Evolutionary conservation across 2,113 vertebrate genomes (phyloP).

Genomic region (Hemiscyllium ocellatum): DNA sequence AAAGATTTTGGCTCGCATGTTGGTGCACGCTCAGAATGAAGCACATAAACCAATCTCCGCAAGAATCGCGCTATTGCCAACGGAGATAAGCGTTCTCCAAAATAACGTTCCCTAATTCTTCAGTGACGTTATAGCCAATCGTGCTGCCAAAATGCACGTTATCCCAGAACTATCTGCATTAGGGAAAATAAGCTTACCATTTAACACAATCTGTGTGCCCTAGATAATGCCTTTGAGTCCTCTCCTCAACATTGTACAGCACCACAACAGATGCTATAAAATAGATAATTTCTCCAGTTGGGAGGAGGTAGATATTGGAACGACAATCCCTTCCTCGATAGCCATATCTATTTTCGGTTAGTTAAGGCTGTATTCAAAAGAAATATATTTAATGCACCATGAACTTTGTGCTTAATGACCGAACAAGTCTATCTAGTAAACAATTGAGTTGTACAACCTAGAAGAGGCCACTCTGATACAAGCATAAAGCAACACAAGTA

Average conservation of each 20-base stretch:
- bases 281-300: slow-evolving; percentile 92
- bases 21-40: too few relatives aligned
- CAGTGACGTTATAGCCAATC: too few relatives aligned
- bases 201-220: slow-evolving; percentile 96
- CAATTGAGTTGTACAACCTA: neutral
- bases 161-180: too few relatives aligned
- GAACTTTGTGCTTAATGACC: neutral
- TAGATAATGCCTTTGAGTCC: slow-evolving; percentile 87
- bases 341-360: slow-evolving; percentile 68
- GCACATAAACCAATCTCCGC: too few relatives aligned
- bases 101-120: too few relatives aligned
- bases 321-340: slow-evolving; percentile 91
- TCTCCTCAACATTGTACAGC: slow-evolving; percentile 88
- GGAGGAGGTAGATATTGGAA: slow-evolving; percentile 89
- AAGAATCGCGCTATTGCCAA: too few relatives aligned
- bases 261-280: slow-evolving; percentile 91
- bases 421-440: neutral
- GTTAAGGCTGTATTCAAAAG: slow-evolving; percentile 55
- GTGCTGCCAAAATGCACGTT: too few relatives aligned
- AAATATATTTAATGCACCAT: neutral
- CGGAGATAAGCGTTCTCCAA: too few relatives aligned
- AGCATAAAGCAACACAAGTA: neutral
- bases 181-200: slow-evolving; percentile 68
- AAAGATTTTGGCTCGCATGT: too few relatives aligned
- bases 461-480: neutral